Percentiles rank a stretch among this genome's conserved stretches.
These are phyloP conservation scores for Trichonephila clavata DNA, from an alignment of 1,140 invertebrate genomes.

Conservation along the genomic window DNA sequence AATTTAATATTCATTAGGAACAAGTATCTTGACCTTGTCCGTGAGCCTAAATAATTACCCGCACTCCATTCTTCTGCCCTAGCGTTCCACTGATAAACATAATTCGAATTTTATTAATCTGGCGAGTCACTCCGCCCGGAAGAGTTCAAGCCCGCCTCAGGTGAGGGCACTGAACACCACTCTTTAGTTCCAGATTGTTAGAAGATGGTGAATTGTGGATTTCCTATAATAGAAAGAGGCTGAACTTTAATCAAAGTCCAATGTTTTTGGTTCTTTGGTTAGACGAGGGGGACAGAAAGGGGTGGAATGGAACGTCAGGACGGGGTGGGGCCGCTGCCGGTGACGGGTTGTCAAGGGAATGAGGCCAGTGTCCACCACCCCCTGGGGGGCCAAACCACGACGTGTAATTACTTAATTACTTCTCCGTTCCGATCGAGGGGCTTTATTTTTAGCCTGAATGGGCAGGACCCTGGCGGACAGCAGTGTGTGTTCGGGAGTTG, in stretches of 20 bases:
- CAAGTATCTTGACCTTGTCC: neutral
- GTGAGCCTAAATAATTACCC: neutral
- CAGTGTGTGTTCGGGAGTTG: neutral
- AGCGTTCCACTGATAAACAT: neutral
- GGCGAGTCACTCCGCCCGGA: neutral
- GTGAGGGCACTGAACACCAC: neutral
- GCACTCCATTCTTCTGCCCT: neutral
- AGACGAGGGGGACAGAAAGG: neutral
- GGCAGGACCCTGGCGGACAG: slow-evolving; percentile 17
- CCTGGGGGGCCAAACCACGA: slow-evolving; percentile 49
- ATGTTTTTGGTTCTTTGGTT: slow-evolving; percentile 57
- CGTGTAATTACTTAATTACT: slow-evolving; percentile 75
- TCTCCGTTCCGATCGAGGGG: slow-evolving; percentile 55
- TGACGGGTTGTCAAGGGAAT: slow-evolving; percentile 70
- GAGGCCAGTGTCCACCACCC: slow-evolving; percentile 69
- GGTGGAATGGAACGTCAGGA: slow-evolving; percentile 46
- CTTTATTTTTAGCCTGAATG: slow-evolving; percentile 72
- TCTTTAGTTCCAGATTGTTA: neutral
- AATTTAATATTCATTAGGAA: slow-evolving; percentile 20
- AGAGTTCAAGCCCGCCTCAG: neutral
- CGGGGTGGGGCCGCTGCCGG: slow-evolving; percentile 53
- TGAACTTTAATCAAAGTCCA: slow-evolving; percentile 67
- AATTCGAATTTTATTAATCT: slow-evolving; percentile 26
- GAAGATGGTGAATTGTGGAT: neutral
- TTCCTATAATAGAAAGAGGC: slow-evolving; percentile 51